Conservation (phyloP, 1,140 invertebrate genomes). For the Centruroides vittatus region DNA sequence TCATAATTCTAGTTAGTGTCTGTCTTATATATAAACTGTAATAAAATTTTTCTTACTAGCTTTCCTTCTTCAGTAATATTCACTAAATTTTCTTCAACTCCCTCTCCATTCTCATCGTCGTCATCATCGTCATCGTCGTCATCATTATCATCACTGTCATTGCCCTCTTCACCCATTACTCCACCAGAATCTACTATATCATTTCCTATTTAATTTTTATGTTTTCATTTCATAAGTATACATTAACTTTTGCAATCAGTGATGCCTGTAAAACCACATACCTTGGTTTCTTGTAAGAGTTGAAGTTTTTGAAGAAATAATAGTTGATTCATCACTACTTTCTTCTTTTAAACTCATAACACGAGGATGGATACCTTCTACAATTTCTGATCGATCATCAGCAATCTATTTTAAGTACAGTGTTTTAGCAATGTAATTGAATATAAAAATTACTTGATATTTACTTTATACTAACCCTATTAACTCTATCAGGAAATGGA, state of each 20-base stretch:
- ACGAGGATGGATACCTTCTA: constrained; percentile 7
- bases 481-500: constrained; percentile 4
- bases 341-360: constrained; percentile 46
- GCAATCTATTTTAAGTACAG: no score
- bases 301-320: constrained; percentile 89
- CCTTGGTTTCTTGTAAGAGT: constrained; percentile 81
- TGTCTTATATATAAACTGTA: no score
- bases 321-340: constrained; percentile 90
- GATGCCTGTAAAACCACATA: neutral
- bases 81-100: constrained; percentile 4
- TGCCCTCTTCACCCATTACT: constrained; percentile 32
- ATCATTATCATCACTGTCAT: constrained; percentile 17
- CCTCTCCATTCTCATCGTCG: neutral
- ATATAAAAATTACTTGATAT: no score
- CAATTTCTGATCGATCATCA: constrained; percentile 25
- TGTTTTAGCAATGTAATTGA: no score
- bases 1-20: no score
- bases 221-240: neutral
- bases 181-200: constrained; percentile 14
- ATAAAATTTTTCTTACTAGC: neutral
- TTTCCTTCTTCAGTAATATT: constrained; percentile 1
- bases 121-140: constrained; percentile 18
- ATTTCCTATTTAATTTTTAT: constrained; percentile 2
- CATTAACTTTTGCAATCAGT: no score
- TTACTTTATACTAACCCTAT: constrained; percentile 1